Evolutionary conservation across 2,113 vertebrate species (phyloP).

Genomic region (Australoheros scitulus): DNA sequence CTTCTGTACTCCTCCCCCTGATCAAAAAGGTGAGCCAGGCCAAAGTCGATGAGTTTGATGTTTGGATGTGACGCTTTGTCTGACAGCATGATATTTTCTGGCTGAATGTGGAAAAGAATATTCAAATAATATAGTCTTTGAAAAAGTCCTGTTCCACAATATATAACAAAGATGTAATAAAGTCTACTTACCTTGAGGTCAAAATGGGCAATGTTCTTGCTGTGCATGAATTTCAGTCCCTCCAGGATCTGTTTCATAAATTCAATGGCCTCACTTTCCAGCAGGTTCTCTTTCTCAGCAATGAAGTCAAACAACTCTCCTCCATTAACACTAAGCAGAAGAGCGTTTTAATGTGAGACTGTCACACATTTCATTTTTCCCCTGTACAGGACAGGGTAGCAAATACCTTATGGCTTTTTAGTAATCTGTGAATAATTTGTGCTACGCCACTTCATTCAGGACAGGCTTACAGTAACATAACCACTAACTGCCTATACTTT

Average conservation of each 20-base stretch:
- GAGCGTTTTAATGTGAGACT: not conserved
- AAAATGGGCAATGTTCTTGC: conserved; percentile 76
- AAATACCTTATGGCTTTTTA: not conserved
- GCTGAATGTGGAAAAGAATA: conserved; percentile 66
- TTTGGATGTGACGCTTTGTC: conserved; percentile 69
- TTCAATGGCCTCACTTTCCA: conserved; percentile 80
- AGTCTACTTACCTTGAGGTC: conserved; percentile 77
- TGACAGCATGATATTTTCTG: conserved; percentile 84
- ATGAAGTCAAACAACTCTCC: conserved; percentile 88
- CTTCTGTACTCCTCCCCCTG: conserved; percentile 76
- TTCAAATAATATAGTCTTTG: not conserved
- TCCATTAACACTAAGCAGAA: conserved; percentile 69
- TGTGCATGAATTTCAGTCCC: conserved; percentile 77
- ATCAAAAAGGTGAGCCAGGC: conserved; percentile 77
- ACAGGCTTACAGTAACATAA: too few species aligned
- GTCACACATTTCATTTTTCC: not conserved
- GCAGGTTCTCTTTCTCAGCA: conserved; percentile 81
- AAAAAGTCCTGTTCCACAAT: not conserved
- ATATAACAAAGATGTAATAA: not conserved
- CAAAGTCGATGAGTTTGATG: conserved; percentile 85
- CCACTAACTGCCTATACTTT: too few species aligned
- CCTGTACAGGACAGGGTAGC: not conserved
- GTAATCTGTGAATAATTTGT: too few species aligned
- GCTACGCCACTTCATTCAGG: too few species aligned
- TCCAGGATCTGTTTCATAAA: conserved; percentile 84